A percentile compares a stretch with the other conserved stretches of the same genome.
Conservation (phyloP, 2,888 invertebrate species). For the Boloria euphrosyne region DNA sequence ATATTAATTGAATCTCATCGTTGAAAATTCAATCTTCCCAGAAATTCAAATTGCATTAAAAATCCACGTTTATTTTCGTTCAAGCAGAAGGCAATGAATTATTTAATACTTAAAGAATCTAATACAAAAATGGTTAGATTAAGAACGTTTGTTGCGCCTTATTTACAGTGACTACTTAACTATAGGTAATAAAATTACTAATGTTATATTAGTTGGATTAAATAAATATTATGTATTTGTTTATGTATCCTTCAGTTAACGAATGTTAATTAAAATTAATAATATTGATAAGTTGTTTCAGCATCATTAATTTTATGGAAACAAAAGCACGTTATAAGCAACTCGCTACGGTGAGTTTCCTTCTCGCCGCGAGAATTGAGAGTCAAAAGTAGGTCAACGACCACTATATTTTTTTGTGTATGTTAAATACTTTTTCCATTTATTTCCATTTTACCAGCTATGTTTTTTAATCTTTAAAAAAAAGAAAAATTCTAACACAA, state of each 20-base stretch:
- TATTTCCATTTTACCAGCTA: too few species aligned
- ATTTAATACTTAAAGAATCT: slow-evolving; percentile 2
- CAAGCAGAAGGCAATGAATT: background rate
- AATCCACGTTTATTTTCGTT: slow-evolving; percentile 7
- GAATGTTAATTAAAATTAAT: slow-evolving; percentile 1
- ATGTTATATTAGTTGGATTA: too few species aligned
- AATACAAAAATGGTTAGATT: background rate
- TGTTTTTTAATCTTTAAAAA: too few species aligned
- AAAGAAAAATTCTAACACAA: too few species aligned
- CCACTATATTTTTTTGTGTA: background rate
- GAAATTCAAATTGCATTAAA: slow-evolving; percentile 6
- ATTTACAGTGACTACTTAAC: too few species aligned
- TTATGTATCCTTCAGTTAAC: background rate
- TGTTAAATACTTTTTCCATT: too few species aligned
- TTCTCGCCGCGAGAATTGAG: slow-evolving; percentile 9
- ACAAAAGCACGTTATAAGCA: slow-evolving; percentile 10
- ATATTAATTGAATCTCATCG: too few species aligned
- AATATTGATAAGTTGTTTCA: slow-evolving; percentile 11
- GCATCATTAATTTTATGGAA: slow-evolving; percentile 10
- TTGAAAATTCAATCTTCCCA: slow-evolving; percentile 9
- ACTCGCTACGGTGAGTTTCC: slow-evolving; percentile 4
- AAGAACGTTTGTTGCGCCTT: too few species aligned
- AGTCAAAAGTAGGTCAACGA: slow-evolving; percentile 18
- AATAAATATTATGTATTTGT: background rate
- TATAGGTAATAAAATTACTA: too few species aligned